Conservation (phyloP, 2,113 vertebrate genomes). For the Nothobranchius furzeri region DNA sequence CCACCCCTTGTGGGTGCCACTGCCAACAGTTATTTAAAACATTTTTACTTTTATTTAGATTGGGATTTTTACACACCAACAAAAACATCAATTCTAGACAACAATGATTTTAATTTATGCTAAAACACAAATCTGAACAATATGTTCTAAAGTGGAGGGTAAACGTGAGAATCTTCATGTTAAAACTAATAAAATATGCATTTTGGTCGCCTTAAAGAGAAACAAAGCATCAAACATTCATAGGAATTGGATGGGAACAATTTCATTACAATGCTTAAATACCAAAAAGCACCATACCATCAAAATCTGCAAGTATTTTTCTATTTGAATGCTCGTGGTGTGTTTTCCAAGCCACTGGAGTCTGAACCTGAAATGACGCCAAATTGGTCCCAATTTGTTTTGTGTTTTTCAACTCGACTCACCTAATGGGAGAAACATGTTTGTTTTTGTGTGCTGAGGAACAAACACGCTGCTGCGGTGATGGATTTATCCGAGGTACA, state of each 20-base stretch:
- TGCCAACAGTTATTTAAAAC: no score
- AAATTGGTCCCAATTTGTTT: background rate
- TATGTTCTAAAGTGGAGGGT: no score
- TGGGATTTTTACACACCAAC: no score
- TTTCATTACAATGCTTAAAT: background rate
- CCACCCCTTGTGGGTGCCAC: no score
- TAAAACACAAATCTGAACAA: no score
- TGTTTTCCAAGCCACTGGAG: background rate
- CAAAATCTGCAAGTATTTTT: background rate
- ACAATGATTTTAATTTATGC: no score
- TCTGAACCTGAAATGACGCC: conserved; percentile 3
- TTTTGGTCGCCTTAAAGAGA: background rate
- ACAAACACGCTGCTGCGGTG: conserved; percentile 6
- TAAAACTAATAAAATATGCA: no score
- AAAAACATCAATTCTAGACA: no score
- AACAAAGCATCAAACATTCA: background rate
- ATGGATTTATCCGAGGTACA: conserved; percentile 46
- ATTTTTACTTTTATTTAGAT: no score
- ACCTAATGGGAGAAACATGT: conserved; percentile 9
- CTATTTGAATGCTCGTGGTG: background rate
- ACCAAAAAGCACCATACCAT: background rate
- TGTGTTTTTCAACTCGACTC: conserved; percentile 8
- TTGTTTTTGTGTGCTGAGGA: conserved; percentile 14
- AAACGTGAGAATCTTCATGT: no score
- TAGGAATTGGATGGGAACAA: background rate